Evolutionary conservation across 2,888 invertebrate genomes (phyloP), one percentile per base, ranked within the genome.

Genomic region (Pecten maximus): DNA sequence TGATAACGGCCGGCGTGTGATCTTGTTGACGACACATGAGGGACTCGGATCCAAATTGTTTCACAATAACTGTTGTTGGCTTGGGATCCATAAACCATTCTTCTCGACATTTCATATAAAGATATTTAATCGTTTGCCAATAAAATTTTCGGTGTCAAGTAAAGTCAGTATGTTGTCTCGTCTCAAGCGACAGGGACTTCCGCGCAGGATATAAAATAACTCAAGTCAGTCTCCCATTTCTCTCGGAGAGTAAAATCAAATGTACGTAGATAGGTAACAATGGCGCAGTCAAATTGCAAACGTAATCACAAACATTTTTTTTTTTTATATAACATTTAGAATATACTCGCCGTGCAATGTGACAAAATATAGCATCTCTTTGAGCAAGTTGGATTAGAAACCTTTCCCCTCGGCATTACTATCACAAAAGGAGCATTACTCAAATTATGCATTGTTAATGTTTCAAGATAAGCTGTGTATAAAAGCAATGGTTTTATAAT

Each of bases 81-180:
- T 74, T 74, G 74, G 74, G 74, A 74, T 35, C 35, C 74, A 74
- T 74, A 74, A 74, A 74, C 74, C 35, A 74, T 74, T 16, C 74
- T 28, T 1, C 74, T 74, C 74, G 74, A 74, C 74, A 74, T 74
- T 74, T 74, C 74, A 74, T 74, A 74, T 74, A 74, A 28, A 74
- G 74, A 74, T 74, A 74, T 74, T 74, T 74, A 74, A 74, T 74
- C 74, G 74, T 74, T 74, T 74, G 74, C 74, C 74, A 74, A 74
- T 74, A 74, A 74, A 74, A 74, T 35, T 2, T 74, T 74, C 74
- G 10, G 74, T 74, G 74, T 74, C 74, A 74, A 74, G 74, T 74
- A 28, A 23, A 74, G 74, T 74, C 74, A 74, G 74, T 74, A 35
- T 74, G 74, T 74, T 74, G 74, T 28, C 74, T 6, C 35, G 12